phyloP scores from a whole-genome alignment of 1,140 invertebrate species.

The Aphis gossypii region DNA sequence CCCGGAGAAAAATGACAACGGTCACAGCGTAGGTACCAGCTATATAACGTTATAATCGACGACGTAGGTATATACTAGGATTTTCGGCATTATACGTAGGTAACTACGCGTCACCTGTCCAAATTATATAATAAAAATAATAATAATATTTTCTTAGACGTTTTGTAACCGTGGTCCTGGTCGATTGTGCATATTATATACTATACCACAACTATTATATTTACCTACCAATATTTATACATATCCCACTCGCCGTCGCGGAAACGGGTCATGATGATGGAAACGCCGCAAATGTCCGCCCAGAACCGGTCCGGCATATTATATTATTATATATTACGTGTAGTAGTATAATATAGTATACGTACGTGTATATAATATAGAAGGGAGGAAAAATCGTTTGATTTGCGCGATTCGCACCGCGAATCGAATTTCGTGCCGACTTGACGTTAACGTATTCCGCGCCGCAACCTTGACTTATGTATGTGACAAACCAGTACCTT shows the following conservation, averaged over 20 bases:
- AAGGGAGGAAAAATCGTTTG: constrained; percentile 13
- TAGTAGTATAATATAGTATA: not conserved
- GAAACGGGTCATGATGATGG: constrained; percentile 27
- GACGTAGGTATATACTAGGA: not conserved
- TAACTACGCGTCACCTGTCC: not conserved
- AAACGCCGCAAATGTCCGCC: not conserved
- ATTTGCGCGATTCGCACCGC: constrained; percentile 7
- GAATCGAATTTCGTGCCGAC: not conserved
- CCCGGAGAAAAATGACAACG: not conserved
- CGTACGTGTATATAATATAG: not conserved
- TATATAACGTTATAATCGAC: not conserved
- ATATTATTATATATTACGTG: constrained; percentile 18
- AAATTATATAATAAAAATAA: constrained; percentile 7
- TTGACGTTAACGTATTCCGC: not conserved
- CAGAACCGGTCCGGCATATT: not conserved
- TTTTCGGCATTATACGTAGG: not conserved
- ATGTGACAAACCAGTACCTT: constrained; percentile 24
- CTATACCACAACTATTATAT: not conserved
- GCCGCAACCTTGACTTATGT: not conserved
- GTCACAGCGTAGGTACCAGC: not conserved
- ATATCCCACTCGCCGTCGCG: not conserved
- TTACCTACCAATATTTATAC: not conserved
- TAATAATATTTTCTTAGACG: constrained; percentile 11
- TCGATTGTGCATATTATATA: not conserved
- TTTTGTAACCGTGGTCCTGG: constrained; percentile 16